Evolutionary conservation across 1,140 invertebrate species (phyloP).

Genomic region (Drosophila ironensis): DNA sequence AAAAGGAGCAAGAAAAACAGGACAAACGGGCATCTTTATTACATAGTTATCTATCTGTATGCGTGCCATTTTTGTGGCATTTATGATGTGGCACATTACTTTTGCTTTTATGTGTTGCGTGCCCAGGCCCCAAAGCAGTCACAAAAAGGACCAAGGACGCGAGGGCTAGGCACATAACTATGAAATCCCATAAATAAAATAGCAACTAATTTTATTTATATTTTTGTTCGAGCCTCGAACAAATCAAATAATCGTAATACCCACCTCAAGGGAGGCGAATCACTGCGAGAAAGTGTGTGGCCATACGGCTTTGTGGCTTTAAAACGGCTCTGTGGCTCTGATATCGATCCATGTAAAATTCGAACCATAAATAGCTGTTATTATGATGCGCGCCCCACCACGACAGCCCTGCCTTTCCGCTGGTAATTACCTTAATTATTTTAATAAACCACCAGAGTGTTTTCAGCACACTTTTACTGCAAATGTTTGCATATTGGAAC

Average conservation of each 20-base stretch:
- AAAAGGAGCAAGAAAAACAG: constrained; percentile 14
- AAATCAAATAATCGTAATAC: constrained; percentile 66
- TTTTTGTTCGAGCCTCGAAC: constrained; percentile 28
- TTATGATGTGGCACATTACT: constrained; percentile 78
- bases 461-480: constrained; percentile 36
- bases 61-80: constrained; percentile 75
- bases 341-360: constrained; percentile 25
- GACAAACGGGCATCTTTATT: constrained; percentile 61
- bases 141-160: background rate
- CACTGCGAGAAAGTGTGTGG: constrained; percentile 7
- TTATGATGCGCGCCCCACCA: constrained; percentile 21
- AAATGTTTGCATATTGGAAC: constrained; percentile 68
- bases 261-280: constrained; percentile 29
- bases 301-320: constrained; percentile 1
- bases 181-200: constrained; percentile 66
- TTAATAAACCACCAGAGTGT: constrained; percentile 71
- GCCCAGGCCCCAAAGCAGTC: constrained; percentile 5
- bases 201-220: constrained; percentile 78
- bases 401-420: constrained; percentile 16
- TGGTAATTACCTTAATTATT: constrained; percentile 79
- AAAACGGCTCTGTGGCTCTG: constrained; percentile 5
- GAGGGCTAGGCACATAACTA: constrained; percentile 11
- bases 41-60: constrained; percentile 48
- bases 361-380: constrained; percentile 64
- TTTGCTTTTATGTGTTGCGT: constrained; percentile 71